These are phyloP conservation scores for Uropetala carovei DNA, from an alignment of 2,888 invertebrate species.

Conservation along the genomic window DNA sequence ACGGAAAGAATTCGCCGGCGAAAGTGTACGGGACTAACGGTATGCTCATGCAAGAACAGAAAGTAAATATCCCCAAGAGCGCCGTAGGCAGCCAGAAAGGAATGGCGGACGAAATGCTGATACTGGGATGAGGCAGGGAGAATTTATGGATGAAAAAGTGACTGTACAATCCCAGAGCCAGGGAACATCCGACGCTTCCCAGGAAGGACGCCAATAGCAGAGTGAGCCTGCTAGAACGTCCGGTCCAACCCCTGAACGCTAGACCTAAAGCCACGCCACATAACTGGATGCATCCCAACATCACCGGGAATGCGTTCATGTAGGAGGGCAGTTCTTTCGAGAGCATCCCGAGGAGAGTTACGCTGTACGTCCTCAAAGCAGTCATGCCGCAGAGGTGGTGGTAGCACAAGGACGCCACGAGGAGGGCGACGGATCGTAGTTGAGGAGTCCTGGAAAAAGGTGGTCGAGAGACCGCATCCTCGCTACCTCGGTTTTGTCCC, in stretches of 20 bases:
- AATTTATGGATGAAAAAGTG: constrained; percentile 32
- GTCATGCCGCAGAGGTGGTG: constrained; percentile 18
- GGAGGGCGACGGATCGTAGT: background rate
- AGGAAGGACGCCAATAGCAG: background rate
- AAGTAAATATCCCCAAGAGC: constrained; percentile 49
- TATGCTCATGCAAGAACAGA: constrained; percentile 51
- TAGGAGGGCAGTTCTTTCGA: constrained; percentile 14
- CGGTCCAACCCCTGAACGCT: constrained; percentile 18
- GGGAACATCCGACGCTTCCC: background rate
- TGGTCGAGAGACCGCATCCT: background rate
- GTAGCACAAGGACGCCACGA: constrained; percentile 42
- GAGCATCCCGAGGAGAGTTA: constrained; percentile 6
- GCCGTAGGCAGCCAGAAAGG: constrained; percentile 41
- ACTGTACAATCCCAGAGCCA: constrained; percentile 46
- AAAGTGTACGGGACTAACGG: constrained; percentile 39
- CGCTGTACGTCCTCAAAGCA: constrained; percentile 29
- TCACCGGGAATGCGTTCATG: constrained; percentile 7
- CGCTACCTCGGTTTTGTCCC: background rate
- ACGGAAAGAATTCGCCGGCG: constrained; percentile 49
- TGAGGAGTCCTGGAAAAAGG: background rate
- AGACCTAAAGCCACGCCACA: constrained; percentile 19
- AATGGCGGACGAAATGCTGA: background rate
- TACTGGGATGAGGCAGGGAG: background rate
- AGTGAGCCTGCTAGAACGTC: constrained; percentile 13
- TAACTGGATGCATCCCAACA: constrained; percentile 26